Conservation (phyloP, 2,888 invertebrate genomes). For the Amphipoea oculea region DNA sequence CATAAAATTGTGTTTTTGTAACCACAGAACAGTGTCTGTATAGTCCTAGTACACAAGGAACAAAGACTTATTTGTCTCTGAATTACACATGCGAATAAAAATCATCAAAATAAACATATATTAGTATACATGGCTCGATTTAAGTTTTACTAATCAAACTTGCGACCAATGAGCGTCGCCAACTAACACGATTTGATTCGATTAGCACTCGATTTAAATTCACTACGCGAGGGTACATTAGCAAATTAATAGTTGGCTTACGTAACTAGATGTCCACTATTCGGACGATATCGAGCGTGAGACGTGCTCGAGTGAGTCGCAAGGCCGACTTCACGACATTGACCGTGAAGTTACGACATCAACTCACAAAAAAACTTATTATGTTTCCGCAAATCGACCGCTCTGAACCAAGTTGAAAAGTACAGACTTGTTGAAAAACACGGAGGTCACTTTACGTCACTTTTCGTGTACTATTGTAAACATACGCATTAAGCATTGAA, state of each 20-base stretch:
- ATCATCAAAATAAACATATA: constrained; percentile 61
- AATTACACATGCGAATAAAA: constrained; percentile 59
- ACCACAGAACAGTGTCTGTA: neutral
- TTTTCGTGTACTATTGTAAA: constrained; percentile 58
- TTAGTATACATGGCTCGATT: constrained; percentile 63
- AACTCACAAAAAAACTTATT: constrained; percentile 80
- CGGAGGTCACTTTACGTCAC: constrained; percentile 70
- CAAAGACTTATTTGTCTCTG: constrained; percentile 40
- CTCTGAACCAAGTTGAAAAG: constrained; percentile 73
- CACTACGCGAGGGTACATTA: constrained; percentile 77
- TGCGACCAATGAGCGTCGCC: constrained; percentile 65
- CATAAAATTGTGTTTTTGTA: constrained; percentile 17
- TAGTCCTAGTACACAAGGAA: constrained; percentile 13
- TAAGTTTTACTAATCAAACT: constrained; percentile 69
- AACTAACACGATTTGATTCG: constrained; percentile 67
- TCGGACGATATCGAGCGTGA: constrained; percentile 77
- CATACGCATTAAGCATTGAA: constrained; percentile 38
- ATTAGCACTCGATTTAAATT: constrained; percentile 76
- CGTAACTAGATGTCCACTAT: constrained; percentile 82
- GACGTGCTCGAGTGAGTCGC: constrained; percentile 83
- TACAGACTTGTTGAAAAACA: constrained; percentile 70
- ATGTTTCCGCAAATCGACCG: constrained; percentile 87
- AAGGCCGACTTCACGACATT: constrained; percentile 89
- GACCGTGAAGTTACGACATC: constrained; percentile 87
- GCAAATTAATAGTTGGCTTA: constrained; percentile 83